phyloP scores from a whole-genome alignment of 1,140 invertebrate genomes.

The Aphelenchoides besseyi region DNA sequence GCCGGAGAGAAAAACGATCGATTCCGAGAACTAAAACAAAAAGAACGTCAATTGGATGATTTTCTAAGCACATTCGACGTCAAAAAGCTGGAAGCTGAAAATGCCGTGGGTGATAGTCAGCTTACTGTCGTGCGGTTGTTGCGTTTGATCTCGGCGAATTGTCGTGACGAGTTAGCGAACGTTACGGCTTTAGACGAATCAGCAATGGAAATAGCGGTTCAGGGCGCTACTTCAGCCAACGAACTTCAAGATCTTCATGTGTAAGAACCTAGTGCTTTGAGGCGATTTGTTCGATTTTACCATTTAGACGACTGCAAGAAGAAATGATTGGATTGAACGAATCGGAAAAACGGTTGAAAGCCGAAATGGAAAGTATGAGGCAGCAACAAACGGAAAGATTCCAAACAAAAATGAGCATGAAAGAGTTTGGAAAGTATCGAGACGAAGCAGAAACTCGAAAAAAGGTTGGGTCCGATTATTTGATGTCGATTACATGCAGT shows the following conservation, averaged over 20 bases:
- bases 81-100: conserved; percentile 8
- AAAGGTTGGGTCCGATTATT: not conserved
- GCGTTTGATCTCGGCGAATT: conserved; percentile 21
- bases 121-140: conserved; percentile 8
- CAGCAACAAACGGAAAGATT: not conserved
- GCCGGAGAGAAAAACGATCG: conserved; percentile 33
- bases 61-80: conserved; percentile 23
- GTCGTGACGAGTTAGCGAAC: not conserved
- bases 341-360: not conserved
- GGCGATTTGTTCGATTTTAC: not conserved
- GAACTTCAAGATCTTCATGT: conserved; percentile 17
- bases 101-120: not conserved
- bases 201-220: not conserved
- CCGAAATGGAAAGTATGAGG: conserved; percentile 15
- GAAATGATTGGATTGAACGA: conserved; percentile 20
- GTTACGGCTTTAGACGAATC: conserved; percentile 13
- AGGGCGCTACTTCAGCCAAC: not conserved
- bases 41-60: conserved; percentile 31
- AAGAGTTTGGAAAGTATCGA: not conserved
- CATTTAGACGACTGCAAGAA: conserved; percentile 12
- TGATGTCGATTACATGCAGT: not conserved
- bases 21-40: conserved; percentile 24
- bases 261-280: not conserved
- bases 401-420: not conserved
- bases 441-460: not conserved